A percentile compares a stretch with the other conserved stretches of the same genome.
These are phyloP conservation scores for Bombus fervidus DNA, from an alignment of 1,140 invertebrate species.

Conservation along the genomic window DNA sequence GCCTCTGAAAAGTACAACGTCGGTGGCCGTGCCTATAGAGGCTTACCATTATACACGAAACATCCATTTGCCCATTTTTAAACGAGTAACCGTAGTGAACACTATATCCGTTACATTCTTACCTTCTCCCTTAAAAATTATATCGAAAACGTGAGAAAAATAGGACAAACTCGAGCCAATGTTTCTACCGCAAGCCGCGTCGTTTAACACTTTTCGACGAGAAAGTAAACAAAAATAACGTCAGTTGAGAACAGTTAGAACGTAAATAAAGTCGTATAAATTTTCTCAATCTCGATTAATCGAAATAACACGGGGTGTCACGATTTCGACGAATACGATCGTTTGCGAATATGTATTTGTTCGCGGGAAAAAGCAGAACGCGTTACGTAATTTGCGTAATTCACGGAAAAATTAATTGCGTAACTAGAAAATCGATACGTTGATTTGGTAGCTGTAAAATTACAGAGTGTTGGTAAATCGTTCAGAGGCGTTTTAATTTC, in stretches of 20 bases:
- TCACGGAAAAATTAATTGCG: conserved; percentile 5
- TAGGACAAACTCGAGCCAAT: too few relatives aligned
- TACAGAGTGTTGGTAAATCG: neutral
- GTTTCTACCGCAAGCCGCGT: too few relatives aligned
- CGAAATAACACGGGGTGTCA: too few relatives aligned
- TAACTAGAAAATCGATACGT: neutral
- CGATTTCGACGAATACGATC: neutral
- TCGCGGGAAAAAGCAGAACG: neutral
- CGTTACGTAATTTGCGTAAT: neutral
- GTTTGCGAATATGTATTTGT: neutral
- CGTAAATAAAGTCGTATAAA: neutral
- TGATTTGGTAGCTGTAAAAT: neutral
- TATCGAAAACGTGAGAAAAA: conserved; percentile 32
- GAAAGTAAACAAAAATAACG: neutral
- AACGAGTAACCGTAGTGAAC: conserved; percentile 76
- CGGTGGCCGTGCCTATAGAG: conserved; percentile 69
- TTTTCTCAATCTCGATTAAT: neutral
- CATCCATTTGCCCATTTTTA: conserved; percentile 76
- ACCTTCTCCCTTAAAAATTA: conserved; percentile 77
- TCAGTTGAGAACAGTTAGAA: neutral
- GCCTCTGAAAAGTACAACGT: conserved; percentile 63
- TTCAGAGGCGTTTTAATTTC: neutral
- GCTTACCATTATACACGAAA: conserved; percentile 74
- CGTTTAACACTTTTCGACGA: neutral
- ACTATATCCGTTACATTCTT: conserved; percentile 75